These are phyloP conservation scores for Metacarcinus magister DNA, from an alignment of 2,888 invertebrate species.

Conservation along the genomic window DNA sequence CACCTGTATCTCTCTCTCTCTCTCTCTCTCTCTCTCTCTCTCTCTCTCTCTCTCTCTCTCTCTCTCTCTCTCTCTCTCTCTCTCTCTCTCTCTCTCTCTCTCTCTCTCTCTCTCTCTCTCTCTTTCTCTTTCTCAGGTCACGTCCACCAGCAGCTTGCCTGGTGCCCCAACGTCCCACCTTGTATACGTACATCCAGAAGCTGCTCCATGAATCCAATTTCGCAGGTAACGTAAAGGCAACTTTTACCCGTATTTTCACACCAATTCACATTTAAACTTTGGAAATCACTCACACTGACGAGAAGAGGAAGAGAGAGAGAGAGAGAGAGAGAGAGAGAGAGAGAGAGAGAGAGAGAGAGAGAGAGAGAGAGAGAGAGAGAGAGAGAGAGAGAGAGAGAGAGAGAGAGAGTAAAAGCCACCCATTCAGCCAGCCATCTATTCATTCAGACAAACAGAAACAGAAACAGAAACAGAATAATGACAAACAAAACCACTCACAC, in stretches of 20 bases:
- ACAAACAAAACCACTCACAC: not conserved
- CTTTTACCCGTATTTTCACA: not conserved
- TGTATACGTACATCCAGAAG: not conserved
- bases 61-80: too few relatives aligned
- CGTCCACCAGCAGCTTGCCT: not conserved
- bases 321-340: too few relatives aligned
- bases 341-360: not conserved
- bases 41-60: not conserved
- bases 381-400: not conserved
- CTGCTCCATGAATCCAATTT: not conserved
- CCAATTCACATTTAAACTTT: not conserved
- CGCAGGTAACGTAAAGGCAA: not conserved
- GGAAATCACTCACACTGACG: not conserved
- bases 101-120: not conserved
- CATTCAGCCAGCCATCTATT: too few relatives aligned
- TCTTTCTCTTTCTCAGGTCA: too few relatives aligned
- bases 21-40: not conserved
- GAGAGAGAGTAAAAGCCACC: not conserved
- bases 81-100: not conserved
- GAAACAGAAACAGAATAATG: not conserved
- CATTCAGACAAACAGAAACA: not conserved
- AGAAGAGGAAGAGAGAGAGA: not conserved
- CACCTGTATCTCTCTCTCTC: not conserved
- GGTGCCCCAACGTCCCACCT: not conserved
- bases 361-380: not conserved